Evolutionary conservation across 2,113 vertebrate genomes (phyloP).

Genomic region (Platichthys flesus): DNA sequence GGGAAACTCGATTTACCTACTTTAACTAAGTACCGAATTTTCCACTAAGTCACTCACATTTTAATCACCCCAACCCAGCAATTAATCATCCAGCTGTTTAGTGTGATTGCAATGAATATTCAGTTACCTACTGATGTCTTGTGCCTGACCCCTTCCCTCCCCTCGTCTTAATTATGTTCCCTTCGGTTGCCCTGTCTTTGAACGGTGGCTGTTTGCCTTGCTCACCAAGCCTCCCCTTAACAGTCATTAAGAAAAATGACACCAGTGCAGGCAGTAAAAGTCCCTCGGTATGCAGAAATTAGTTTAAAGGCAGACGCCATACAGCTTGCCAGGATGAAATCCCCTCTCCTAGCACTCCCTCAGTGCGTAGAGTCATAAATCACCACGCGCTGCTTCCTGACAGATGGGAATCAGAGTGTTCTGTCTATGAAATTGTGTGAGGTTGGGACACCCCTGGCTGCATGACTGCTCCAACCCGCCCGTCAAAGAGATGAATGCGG

Average conservation of each 20-base stretch:
- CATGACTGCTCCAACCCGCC: slow-evolving; percentile 15
- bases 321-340: slow-evolving; percentile 42
- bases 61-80: slow-evolving; percentile 61
- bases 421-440: slow-evolving; percentile 46
- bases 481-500: slow-evolving; percentile 21
- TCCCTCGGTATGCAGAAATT: slow-evolving; percentile 59
- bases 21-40: slow-evolving; percentile 55
- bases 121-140: slow-evolving; percentile 68
- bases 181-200: slow-evolving; percentile 45
- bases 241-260: slow-evolving; percentile 76
- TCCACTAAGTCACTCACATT: slow-evolving; percentile 61
- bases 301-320: slow-evolving; percentile 62
- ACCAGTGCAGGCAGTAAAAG: slow-evolving; percentile 56
- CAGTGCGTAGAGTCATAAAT: slow-evolving; percentile 59
- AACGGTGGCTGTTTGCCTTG: slow-evolving; percentile 55
- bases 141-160: slow-evolving; percentile 59
- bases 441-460: slow-evolving; percentile 10
- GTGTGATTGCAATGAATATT: slow-evolving; percentile 78
- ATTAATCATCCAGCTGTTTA: slow-evolving; percentile 74
- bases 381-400: slow-evolving; percentile 53
- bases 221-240: slow-evolving; percentile 51
- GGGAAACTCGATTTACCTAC: slow-evolving; percentile 43
- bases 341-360: slow-evolving; percentile 32
- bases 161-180: slow-evolving; percentile 69
- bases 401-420: slow-evolving; percentile 56